phyloP scores from a whole-genome alignment of 30 jellyfish, hydroid and myxozoan species.

The Cassiopea xamachana region DNA sequence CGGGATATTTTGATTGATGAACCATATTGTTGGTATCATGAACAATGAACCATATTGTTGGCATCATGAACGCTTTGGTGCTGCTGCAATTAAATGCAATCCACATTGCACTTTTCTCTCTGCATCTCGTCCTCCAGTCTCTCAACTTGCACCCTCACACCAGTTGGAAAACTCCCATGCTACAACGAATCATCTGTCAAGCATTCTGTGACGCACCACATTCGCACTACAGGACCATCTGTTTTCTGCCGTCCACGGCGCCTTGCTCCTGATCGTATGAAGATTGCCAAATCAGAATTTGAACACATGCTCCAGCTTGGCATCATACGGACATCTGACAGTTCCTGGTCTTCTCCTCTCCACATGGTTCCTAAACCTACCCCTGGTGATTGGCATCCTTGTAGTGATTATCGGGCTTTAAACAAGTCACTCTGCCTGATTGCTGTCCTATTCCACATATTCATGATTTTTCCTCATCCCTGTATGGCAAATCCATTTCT shows the following conservation, averaged over 20 bases:
- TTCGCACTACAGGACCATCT: constrained; percentile 62
- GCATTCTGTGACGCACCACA: constrained; percentile 59
- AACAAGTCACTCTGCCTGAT: constrained; percentile 42
- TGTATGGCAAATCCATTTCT: neutral
- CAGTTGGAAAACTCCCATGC: constrained; percentile 43
- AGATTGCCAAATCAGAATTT: constrained; percentile 51
- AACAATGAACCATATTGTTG: constrained; percentile 8
- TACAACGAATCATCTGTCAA: constrained; percentile 43
- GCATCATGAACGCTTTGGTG: constrained; percentile 40
- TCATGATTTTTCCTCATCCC: constrained; percentile 32
- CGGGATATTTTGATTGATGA: constrained; percentile 20
- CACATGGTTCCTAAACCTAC: constrained; percentile 67
- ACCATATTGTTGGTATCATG: constrained; percentile 19
- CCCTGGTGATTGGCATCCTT: constrained; percentile 74
- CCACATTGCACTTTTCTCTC: constrained; percentile 37
- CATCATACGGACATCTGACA: constrained; percentile 48
- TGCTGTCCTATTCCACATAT: constrained; percentile 45
- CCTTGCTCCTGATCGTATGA: constrained; percentile 51
- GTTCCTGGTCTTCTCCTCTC: constrained; percentile 65
- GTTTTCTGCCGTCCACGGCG: constrained; percentile 70
- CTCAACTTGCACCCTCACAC: neutral
- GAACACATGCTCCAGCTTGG: constrained; percentile 78
- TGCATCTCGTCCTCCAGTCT: neutral
- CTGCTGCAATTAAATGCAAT: constrained; percentile 16
- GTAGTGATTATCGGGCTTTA: constrained; percentile 63